phyloP scores from a whole-genome alignment of 2,888 invertebrate genomes.

The Falcaria lacertinaria region DNA sequence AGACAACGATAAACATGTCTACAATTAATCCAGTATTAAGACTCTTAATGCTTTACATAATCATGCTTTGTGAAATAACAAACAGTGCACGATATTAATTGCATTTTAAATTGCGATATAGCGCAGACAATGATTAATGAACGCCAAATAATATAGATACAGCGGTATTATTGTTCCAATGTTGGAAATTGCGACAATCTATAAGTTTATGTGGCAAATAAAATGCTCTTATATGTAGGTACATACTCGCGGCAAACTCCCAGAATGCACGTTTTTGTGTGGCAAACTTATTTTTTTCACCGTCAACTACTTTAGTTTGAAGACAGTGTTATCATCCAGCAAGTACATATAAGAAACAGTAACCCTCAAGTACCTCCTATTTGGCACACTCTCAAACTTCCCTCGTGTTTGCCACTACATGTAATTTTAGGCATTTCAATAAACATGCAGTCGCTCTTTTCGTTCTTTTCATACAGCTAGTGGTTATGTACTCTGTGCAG shows the following conservation, averaged over 20 bases:
- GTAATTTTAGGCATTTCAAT: conserved; percentile 41
- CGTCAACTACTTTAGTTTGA: conserved; percentile 23
- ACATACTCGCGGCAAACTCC: too few relatives aligned
- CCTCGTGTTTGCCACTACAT: conserved; percentile 27
- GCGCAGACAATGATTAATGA: too few relatives aligned
- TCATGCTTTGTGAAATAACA: too few relatives aligned
- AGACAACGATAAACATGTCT: conserved; percentile 33
- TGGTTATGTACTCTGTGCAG: conserved; percentile 36
- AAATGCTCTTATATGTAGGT: too few relatives aligned
- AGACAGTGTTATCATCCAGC: conserved; percentile 37
- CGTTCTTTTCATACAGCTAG: conserved; percentile 33
- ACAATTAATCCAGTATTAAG: too few relatives aligned
- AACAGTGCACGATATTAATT: too few relatives aligned
- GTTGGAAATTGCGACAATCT: too few relatives aligned
- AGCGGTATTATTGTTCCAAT: too few relatives aligned
- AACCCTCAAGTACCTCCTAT: conserved; percentile 44
- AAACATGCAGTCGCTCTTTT: conserved; percentile 41
- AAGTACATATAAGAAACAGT: conserved; percentile 26
- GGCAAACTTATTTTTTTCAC: conserved; percentile 15
- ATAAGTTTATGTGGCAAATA: too few relatives aligned
- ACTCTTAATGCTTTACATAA: too few relatives aligned
- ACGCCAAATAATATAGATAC: too few relatives aligned
- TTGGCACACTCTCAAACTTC: conserved; percentile 59
- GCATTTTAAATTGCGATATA: too few relatives aligned
- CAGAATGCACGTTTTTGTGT: background rate